A percentile compares a stretch with the other conserved stretches of the same genome.
phyloP scores from a whole-genome alignment of 2,888 invertebrate species.

The Nemotelus pantherinus region DNA sequence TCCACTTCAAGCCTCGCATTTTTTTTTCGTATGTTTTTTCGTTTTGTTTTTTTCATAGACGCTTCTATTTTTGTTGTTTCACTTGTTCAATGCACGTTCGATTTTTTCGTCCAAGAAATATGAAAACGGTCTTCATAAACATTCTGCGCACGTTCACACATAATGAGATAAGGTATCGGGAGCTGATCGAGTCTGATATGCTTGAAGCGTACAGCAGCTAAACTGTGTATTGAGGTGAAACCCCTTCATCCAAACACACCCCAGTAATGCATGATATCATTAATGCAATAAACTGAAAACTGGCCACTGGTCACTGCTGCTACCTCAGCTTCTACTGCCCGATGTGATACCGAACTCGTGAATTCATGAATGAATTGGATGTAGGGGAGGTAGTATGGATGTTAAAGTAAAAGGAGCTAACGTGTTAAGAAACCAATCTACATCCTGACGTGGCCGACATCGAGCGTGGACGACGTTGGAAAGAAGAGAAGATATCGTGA shows the following conservation, averaged over 20 bases:
- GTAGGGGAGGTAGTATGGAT: background rate
- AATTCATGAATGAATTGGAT: slow-evolving; percentile 31
- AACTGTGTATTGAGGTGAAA: background rate
- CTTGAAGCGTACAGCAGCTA: slow-evolving; percentile 43
- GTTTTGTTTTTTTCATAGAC: background rate
- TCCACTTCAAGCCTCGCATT: background rate
- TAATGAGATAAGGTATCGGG: slow-evolving; percentile 53
- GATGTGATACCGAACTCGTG: background rate
- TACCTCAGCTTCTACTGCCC: background rate
- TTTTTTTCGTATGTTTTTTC: background rate
- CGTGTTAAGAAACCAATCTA: slow-evolving; percentile 40
- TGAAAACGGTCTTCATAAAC: slow-evolving; percentile 40
- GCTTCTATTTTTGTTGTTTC: background rate
- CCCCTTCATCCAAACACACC: background rate
- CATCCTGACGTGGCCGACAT: slow-evolving; percentile 11
- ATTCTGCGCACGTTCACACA: slow-evolving; percentile 51
- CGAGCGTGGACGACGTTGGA: background rate
- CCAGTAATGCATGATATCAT: background rate
- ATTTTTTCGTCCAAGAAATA: slow-evolving; percentile 38
- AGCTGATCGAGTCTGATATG: slow-evolving; percentile 51
- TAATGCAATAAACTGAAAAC: background rate
- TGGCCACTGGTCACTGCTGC: background rate
- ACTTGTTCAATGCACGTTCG: slow-evolving; percentile 23
- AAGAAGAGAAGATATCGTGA: slow-evolving; percentile 16
- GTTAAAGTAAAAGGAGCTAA: slow-evolving; percentile 38